A percentile compares a stretch with the other conserved stretches of the same genome.
phyloP scores from a whole-genome alignment of 2,888 invertebrate species.

The Crocallis elinguaria region DNA sequence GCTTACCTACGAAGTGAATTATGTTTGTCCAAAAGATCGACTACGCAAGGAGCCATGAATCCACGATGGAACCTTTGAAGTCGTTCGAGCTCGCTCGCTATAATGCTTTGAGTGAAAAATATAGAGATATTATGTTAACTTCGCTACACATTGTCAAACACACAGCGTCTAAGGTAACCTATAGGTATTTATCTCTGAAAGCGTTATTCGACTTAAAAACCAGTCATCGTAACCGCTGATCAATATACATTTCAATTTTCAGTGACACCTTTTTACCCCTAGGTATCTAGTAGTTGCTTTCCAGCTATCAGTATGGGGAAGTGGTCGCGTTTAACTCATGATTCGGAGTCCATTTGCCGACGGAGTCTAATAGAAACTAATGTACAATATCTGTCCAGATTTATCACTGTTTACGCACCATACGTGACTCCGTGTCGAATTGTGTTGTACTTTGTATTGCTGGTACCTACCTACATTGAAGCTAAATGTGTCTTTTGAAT shows the following conservation, averaged over 20 bases:
- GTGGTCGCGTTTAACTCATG: slow-evolving; percentile 48
- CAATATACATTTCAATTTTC: neutral
- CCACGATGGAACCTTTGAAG: too few relatives aligned
- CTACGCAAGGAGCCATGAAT: too few relatives aligned
- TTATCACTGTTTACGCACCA: slow-evolving; percentile 69
- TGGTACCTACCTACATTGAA: neutral
- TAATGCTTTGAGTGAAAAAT: too few relatives aligned
- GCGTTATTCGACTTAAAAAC: too few relatives aligned
- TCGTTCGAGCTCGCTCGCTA: too few relatives aligned
- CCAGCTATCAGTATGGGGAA: slow-evolving; percentile 21
- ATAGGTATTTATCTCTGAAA: too few relatives aligned
- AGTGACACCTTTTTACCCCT: neutral
- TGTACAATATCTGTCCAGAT: slow-evolving; percentile 67
- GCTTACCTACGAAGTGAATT: too few relatives aligned
- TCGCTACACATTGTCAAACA: too few relatives aligned
- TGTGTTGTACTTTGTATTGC: slow-evolving; percentile 10
- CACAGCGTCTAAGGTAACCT: too few relatives aligned
- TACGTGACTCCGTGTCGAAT: slow-evolving; percentile 60
- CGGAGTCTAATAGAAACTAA: slow-evolving; percentile 67
- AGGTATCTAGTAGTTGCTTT: neutral
- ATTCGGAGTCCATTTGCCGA: slow-evolving; percentile 57
- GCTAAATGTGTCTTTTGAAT: neutral
- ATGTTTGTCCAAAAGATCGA: too few relatives aligned
- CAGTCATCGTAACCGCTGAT: too few relatives aligned
- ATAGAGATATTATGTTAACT: too few relatives aligned